Evolutionary conservation across 2,113 vertebrate genomes (phyloP), one percentile per base, ranked within the genome.

Genomic region (Reinhardtius hippoglossoides): DNA sequence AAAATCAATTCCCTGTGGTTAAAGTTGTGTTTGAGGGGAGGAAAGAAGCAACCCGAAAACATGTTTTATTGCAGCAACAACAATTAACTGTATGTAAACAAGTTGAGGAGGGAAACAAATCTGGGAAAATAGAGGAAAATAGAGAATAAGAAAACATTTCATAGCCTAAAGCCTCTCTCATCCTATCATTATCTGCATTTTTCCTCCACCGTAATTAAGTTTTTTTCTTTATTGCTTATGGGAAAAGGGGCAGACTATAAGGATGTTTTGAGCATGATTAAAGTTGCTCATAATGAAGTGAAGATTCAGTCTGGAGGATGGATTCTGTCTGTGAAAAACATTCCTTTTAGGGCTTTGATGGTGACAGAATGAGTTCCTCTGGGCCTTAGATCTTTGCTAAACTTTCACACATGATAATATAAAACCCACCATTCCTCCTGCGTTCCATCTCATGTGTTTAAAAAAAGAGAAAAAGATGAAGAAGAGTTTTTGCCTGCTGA

Each of bases 161-260:
- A 59, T 82, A 77, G 89, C 91, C 89, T 88, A 75, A 83, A 92
- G 92, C 86, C 24, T 68, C 80, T 87, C 81, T 55, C 82, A 87
- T 91, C 91, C 93, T 93, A 89, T 95, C 88, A 94, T 94, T 93
- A 93, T 92, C 92, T 92, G 84, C 92, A 91, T 94, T 92, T 92
- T 88, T 91, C 69, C 89, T 86, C 81, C 59, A 78, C 87, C 87
- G 75, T 94, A 93, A 94, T 94, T 94, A 92, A 68, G 71, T 77
- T 91, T 85, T 60, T 88, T 84, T 74, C 85, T 93, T 92, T 91
- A 93, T 93, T 93, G 88, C 87, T 91, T 91, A 93, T 92, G 92
- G 92, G 92, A 91, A 93, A 82, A 84, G 77, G 87, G 84, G 83
- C 80, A 57, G 65, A 79, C 84, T 72, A 76, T 83, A 86, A 88